These are phyloP conservation scores for Urocyon cinereoargenteus DNA, from an alignment of 2,797 vertebrate species.

Conservation along the genomic window DNA sequence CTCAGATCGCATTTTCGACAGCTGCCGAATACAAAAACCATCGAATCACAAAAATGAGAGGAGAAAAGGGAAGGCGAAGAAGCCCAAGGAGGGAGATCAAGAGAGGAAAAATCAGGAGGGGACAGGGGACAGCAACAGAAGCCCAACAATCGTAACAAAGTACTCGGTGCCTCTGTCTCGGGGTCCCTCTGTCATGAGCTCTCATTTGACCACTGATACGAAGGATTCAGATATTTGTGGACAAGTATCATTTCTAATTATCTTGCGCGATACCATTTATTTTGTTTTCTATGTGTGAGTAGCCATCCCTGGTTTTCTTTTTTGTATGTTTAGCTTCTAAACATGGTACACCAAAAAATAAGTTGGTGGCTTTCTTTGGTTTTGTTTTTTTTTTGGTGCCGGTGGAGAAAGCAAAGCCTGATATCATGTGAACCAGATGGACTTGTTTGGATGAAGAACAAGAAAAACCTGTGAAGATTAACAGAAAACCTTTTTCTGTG, in stretches of 20 bases:
- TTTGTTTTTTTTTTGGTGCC: background rate
- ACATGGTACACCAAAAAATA: conserved; percentile 1
- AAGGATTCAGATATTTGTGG: background rate
- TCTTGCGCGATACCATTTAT: background rate
- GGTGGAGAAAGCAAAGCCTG: conserved; percentile 40
- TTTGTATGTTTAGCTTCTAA: conserved; percentile 19
- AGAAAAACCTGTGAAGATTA: conserved; percentile 54
- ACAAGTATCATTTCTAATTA: background rate
- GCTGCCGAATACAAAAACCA: background rate
- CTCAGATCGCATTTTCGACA: background rate
- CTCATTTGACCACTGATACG: background rate
- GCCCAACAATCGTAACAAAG: background rate
- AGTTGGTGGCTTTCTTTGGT: background rate
- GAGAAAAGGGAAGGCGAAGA: background rate
- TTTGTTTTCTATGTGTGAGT: conserved; percentile 11
- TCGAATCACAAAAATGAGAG: background rate
- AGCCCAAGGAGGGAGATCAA: background rate
- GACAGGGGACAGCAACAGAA: too few relatives aligned
- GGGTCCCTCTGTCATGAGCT: background rate
- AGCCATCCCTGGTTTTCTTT: background rate
- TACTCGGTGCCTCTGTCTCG: background rate
- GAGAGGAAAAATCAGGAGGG: fast-evolving
- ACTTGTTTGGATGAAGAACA: conserved; percentile 33
- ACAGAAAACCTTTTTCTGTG: conserved; percentile 37
- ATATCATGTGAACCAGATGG: conserved; percentile 42